Base-by-base conservation (phyloP, 1,140 invertebrate genomes). In the Drosophila paulistorum region DNA sequence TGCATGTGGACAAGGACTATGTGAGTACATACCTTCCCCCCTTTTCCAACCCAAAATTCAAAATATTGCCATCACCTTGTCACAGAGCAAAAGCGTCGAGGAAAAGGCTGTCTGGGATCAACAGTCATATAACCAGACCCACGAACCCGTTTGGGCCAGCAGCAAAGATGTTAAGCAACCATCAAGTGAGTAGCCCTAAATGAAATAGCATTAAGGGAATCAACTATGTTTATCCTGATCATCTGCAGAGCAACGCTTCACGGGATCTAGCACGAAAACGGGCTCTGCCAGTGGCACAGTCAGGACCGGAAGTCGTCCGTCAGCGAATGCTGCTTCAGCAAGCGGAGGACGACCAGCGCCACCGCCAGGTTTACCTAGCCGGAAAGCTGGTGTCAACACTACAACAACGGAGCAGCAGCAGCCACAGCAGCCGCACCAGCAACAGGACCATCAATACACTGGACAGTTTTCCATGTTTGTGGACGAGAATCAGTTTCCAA, bases 71-170 rank as follows among this genome's bases (percentile, higher is more conserved):
- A 26, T 7, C 3, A 17, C 13, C 4, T 1, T 35, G 17, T 64
- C 17, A 2, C 63, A 92, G 91, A 85, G 80, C 78, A 92, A 92
- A 83, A 90, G 90, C 79, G 78, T 83, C 7, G 91, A 92, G 51
- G 90, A 92, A 7, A 92, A 91, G 70, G 91, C 91, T 33, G 91
- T 92, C 14, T 92, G 91, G 91, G 91, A 92, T 85, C 84, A 91
- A 54, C 91, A 90, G 39, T 90, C 89, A 11, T 92, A 91, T 59
- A 91, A 91, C 68, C 90, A 91, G 79, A 91, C 90, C 63, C 84
- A 89, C 23, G 91, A 92, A 66, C 91, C 91, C 7, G 91, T 91
- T 7, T 92, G 91, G 91, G 81, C 90, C 68, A 90, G 90, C 74
- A 91, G 85, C 78, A 91, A 91, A 74, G 80, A 90, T 35, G 80